phyloP scores from a whole-genome alignment of 2,888 invertebrate species.

The Rhingia rostrata region DNA sequence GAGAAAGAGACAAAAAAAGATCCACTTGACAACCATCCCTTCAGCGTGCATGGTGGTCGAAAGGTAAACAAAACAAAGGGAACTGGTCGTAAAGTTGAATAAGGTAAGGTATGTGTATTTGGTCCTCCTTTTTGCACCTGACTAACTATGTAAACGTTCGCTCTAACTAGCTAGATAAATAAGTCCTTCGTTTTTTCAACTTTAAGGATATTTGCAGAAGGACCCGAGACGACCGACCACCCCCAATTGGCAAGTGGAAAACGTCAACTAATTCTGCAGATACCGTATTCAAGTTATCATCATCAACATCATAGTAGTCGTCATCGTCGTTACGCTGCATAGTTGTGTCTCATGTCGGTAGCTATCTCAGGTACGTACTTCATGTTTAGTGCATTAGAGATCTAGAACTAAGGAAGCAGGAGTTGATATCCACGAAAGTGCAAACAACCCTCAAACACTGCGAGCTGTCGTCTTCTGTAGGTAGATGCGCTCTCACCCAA shows the following conservation, averaged over 20 bases:
- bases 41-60: conserved; percentile 61
- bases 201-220: conserved; percentile 64
- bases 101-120: neutral
- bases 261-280: conserved; percentile 58
- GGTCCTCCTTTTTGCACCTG: conserved; percentile 44
- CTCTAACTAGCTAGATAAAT: conserved; percentile 72
- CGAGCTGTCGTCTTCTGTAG: neutral
- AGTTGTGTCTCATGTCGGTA: neutral
- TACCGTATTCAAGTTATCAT: conserved; percentile 47
- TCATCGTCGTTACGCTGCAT: conserved; percentile 20
- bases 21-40: conserved; percentile 65
- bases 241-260: conserved; percentile 39
- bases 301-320: conserved; percentile 18
- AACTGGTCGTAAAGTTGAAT: conserved; percentile 44
- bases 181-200: conserved; percentile 54
- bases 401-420: conserved; percentile 28
- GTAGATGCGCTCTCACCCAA: conserved; percentile 4
- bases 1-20: conserved; percentile 42
- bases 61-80: conserved; percentile 61
- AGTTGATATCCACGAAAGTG: conserved; percentile 37
- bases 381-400: conserved; percentile 41
- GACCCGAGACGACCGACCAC: conserved; percentile 22
- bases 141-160: conserved; percentile 67
- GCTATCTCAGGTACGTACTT: conserved; percentile 23
- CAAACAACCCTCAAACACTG: conserved; percentile 43